Percentiles rank a stretch among this genome's conserved stretches.
These are phyloP conservation scores for Mustela erminea DNA, from an alignment of 2,797 vertebrate genomes.

Conservation along the genomic window DNA sequence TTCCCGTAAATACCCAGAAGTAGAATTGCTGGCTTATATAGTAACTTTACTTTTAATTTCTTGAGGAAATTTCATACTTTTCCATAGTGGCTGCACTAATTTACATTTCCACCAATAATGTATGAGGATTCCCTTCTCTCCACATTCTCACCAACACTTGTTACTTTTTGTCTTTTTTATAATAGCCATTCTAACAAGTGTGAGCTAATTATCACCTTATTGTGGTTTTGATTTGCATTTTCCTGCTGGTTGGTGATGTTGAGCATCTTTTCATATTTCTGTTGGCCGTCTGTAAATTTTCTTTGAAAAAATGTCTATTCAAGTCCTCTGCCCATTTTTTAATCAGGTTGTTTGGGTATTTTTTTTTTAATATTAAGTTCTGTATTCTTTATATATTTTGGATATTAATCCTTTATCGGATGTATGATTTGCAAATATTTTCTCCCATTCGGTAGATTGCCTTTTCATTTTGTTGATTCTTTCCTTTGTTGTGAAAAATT, in stretches of 20 bases:
- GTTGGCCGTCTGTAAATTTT: neutral
- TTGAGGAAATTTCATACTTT: neutral
- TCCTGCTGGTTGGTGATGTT: neutral
- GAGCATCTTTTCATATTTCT: neutral
- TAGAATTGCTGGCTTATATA: neutral
- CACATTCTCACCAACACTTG: neutral
- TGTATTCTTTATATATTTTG: neutral
- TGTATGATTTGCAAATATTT: neutral
- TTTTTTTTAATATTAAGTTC: neutral
- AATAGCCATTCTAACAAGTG: neutral
- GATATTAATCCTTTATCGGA: neutral
- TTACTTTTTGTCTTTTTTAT: neutral
- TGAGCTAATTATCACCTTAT: neutral
- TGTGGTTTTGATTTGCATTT: neutral
- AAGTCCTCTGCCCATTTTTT: neutral
- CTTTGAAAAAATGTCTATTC: neutral
- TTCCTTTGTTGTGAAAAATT: neutral
- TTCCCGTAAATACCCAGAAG: neutral
- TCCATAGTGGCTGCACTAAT: neutral
- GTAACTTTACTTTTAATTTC: neutral
- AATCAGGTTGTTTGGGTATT: neutral
- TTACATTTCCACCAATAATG: neutral
- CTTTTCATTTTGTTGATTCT: neutral
- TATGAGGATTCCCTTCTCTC: neutral
- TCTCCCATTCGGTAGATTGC: neutral